Percentiles rank a stretch among this genome's conserved stretches.
Conservation (phyloP, 2,888 invertebrate genomes). For the Crossocerus cetratus region DNA sequence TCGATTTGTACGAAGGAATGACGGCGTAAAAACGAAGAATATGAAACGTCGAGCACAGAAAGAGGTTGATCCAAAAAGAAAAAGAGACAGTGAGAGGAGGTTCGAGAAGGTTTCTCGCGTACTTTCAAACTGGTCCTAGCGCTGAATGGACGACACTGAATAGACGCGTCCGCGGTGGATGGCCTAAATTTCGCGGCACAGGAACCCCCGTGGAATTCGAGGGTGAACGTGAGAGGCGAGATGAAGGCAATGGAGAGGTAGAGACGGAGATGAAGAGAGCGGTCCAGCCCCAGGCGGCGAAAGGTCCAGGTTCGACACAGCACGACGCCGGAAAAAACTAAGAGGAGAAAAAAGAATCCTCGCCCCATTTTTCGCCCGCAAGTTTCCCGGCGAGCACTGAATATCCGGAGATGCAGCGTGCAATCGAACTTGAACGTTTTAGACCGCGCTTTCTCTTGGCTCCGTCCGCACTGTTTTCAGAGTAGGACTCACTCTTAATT, state of each 20-base stretch:
- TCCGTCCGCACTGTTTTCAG: too few relatives aligned
- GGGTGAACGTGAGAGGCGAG: not conserved
- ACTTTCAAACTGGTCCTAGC: constrained; percentile 32
- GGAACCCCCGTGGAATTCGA: constrained; percentile 15
- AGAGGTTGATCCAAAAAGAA: not conserved
- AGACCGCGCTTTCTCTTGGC: too few relatives aligned
- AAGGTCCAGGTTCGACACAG: constrained; percentile 40
- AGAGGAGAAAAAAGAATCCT: too few relatives aligned
- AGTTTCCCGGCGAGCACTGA: too few relatives aligned
- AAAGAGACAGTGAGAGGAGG: not conserved
- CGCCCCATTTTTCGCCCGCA: too few relatives aligned
- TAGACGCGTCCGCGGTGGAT: constrained; percentile 22
- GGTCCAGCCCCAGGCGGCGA: constrained; percentile 39
- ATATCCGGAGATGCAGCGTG: not conserved
- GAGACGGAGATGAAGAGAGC: constrained; percentile 32
- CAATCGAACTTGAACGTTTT: too few relatives aligned
- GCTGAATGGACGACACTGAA: constrained; percentile 39
- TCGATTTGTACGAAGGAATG: not conserved
- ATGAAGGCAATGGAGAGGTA: constrained; percentile 14
- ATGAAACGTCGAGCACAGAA: not conserved
- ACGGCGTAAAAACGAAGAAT: not conserved
- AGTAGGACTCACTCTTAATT: too few relatives aligned
- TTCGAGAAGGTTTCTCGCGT: constrained; percentile 22
- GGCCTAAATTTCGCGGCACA: constrained; percentile 51
- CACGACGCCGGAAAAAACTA: not conserved